Conservation (phyloP, 2,113 vertebrate species). For the Todiramphus chloris region DNA sequence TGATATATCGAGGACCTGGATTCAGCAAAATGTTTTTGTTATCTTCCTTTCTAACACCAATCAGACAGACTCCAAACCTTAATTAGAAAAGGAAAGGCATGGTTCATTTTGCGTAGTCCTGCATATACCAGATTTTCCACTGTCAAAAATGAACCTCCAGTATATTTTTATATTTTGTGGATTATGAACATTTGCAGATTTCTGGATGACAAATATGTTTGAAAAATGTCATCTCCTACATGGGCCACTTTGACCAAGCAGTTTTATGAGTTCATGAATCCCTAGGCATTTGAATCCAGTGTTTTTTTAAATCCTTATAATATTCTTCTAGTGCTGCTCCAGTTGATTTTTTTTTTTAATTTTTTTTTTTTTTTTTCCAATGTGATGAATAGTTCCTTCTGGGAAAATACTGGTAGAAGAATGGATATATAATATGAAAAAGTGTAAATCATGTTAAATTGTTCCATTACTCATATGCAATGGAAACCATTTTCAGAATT, state of each 20-base stretch:
- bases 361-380: neutral
- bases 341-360: neutral
- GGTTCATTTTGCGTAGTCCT: slow-evolving; percentile 43
- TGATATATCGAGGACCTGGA: slow-evolving; percentile 91
- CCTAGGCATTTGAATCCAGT: neutral
- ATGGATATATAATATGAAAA: neutral
- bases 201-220: neutral
- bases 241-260: neutral
- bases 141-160: neutral
- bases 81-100: slow-evolving; percentile 64
- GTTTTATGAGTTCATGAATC: neutral
- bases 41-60: slow-evolving; percentile 92
- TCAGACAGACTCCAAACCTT: slow-evolving; percentile 96
- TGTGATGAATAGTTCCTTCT: neutral
- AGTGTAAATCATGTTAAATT: neutral
- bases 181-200: neutral
- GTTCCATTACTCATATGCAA: neutral
- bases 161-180: neutral
- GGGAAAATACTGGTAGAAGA: neutral
- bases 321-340: neutral
- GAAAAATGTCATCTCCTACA: neutral
- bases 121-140: neutral
- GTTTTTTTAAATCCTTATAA: neutral
- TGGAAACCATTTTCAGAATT: neutral
- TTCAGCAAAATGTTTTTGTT: slow-evolving; percentile 97